Evolutionary conservation across 1,140 invertebrate species (phyloP).

Genomic region (Cotesia typhae): DNA sequence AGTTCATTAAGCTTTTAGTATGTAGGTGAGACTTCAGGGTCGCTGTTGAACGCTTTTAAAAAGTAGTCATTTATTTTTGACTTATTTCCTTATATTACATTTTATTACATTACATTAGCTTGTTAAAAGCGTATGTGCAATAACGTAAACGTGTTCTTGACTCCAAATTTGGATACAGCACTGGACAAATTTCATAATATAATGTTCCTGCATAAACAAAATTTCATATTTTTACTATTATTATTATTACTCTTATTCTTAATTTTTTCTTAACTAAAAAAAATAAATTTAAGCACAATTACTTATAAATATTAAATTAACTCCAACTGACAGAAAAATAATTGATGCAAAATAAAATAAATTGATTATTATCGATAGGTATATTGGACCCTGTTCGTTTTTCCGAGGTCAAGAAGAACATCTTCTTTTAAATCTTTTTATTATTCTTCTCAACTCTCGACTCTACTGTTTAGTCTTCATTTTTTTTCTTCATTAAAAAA

Average conservation of each 20-base stretch:
- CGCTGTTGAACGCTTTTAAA: neutral
- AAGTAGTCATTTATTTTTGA: no score
- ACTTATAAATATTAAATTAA: conserved; percentile 8
- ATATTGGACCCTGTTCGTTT: conserved; percentile 9
- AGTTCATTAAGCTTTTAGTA: conserved; percentile 19
- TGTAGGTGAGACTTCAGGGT: conserved; percentile 12
- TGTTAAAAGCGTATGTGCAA: no score
- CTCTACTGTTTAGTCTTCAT: neutral
- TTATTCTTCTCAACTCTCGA: neutral
- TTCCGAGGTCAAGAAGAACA: neutral
- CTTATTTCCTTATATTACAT: neutral
- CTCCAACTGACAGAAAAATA: neutral
- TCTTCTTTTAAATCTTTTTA: conserved; percentile 11
- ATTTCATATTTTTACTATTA: neutral
- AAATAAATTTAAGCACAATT: no score
- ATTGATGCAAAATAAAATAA: no score
- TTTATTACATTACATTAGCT: neutral
- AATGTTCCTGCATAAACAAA: conserved; percentile 6
- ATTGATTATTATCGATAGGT: no score
- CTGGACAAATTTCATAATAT: conserved; percentile 24
- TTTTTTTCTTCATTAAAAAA: neutral
- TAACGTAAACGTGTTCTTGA: conserved; percentile 9
- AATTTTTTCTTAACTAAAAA: no score
- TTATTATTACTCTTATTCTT: no score
- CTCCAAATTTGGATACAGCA: conserved; percentile 8